Evolutionary conservation across 2,888 invertebrate species (phyloP), one percentile per base, ranked within the genome.

Genomic region (Parnassius mnemosyne): DNA sequence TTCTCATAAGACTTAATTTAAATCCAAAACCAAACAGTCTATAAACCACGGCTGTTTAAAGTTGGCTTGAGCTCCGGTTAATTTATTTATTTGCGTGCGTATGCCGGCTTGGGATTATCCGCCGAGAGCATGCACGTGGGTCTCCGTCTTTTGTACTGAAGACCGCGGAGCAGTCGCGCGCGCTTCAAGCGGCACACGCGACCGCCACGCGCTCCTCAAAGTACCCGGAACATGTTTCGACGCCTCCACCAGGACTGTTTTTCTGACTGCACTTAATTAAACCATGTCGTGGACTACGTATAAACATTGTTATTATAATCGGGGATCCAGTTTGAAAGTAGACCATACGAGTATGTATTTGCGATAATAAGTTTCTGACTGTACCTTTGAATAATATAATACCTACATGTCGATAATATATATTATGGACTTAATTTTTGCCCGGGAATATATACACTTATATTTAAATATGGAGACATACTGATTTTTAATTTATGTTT

Each of bases 11-110:
- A 77, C 74, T 85, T 79, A 80, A 78, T 79, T 78, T 76, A 70
- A 80, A 78, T 78, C 71, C 66, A 73, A 73, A 75, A 77, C 71
- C 73, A n/a, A 69, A 71, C 65, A 65, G 63, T 67, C 51, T 57
- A 60, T 34, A 66, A 69, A 71, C 70, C 68, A 64, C 67, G 70
- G 68, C 73, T 74, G 76, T 75, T 74, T 49, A 49, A 13, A 0
- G 13, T 49, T 72, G 74, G 74, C 65, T 69, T 74, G 67, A 74
- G 80, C 76, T 86, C 80, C 75, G 76, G 81, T 87, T 89, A 88
- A 88, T 89, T 88, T 87, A 89, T 89, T 89, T 89, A 89, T 89
- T 89, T 86, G 84, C 70, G 73, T 79, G 87, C 87, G 79, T 84
- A 83, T 81, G 87, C 75, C 81, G 71, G 73, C 71, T 66, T 65